These are phyloP conservation scores for Tenthredo amoena DNA, from an alignment of 2,888 invertebrate genomes.

Conservation along the genomic window DNA sequence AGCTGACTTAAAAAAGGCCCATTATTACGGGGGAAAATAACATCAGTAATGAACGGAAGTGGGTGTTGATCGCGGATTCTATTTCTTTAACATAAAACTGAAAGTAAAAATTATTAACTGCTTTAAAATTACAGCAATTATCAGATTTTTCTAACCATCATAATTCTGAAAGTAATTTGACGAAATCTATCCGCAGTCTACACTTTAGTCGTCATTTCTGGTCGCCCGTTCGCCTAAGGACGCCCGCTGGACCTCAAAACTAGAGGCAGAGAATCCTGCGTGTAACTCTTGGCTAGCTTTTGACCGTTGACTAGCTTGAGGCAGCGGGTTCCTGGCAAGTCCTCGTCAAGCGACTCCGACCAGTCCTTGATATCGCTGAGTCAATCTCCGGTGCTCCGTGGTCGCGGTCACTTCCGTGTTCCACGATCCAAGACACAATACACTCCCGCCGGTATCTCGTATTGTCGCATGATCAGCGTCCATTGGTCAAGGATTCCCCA, in stretches of 20 bases:
- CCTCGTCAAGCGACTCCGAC: slow-evolving; percentile 31
- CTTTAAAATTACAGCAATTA: background rate
- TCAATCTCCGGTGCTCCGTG: slow-evolving; percentile 42
- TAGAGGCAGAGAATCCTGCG: slow-evolving; percentile 19
- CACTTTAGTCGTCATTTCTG: background rate
- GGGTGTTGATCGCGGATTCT: background rate
- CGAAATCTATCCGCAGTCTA: background rate
- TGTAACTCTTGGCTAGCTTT: slow-evolving; percentile 36
- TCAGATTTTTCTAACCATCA: background rate
- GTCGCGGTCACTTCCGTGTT: slow-evolving; percentile 50
- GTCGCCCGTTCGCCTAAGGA: background rate
- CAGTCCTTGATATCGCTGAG: slow-evolving; percentile 45
- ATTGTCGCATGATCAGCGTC: slow-evolving; percentile 17
- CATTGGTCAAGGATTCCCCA: slow-evolving; percentile 27
- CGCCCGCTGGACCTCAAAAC: background rate
- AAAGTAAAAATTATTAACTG: background rate
- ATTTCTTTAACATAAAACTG: background rate
- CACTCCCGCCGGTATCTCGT: slow-evolving; percentile 25
- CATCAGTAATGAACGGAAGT: slow-evolving; percentile 1
- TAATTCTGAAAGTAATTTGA: background rate
- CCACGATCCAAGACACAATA: slow-evolving; percentile 43
- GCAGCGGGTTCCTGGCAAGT: slow-evolving; percentile 41
- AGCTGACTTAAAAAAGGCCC: background rate
- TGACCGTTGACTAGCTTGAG: slow-evolving; percentile 40
- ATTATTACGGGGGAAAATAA: background rate